Evolutionary conservation across 2,888 invertebrate species (phyloP).

Genomic region (Anthrax anthrax): DNA sequence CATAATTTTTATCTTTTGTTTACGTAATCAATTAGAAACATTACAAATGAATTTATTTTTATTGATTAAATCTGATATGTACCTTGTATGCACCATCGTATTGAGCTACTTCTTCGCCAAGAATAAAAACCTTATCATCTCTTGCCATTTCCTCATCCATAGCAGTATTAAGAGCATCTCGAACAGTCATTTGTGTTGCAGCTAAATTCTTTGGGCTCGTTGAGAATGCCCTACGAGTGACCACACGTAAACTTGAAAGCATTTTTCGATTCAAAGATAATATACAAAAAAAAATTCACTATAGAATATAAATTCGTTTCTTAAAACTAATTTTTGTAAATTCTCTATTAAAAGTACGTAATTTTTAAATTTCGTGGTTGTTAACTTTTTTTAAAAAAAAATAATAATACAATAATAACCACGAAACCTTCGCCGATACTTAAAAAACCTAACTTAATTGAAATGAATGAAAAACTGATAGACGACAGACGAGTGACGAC

Average conservation of each 20-base stretch:
- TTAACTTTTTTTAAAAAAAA: too few relatives aligned
- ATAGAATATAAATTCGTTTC: background rate
- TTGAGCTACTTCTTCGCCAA: conserved; percentile 98
- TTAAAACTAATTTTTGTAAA: background rate
- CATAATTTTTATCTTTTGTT: conserved; percentile 2
- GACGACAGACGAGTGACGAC: too few relatives aligned
- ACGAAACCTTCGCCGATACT: too few relatives aligned
- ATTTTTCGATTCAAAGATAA: conserved; percentile 11
- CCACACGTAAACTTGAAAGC: conserved; percentile 27
- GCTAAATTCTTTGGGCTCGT: conserved; percentile 34
- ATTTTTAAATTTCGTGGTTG: background rate
- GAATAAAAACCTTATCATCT: conserved; percentile 77
- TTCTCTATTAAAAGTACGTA: too few relatives aligned
- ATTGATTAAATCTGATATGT: background rate
- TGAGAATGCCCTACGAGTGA: conserved; percentile 38
- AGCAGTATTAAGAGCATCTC: conserved; percentile 93
- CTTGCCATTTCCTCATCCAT: conserved; percentile 93
- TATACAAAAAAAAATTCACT: background rate
- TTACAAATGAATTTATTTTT: background rate
- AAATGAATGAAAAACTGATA: too few relatives aligned
- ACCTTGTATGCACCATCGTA: conserved; percentile 98
- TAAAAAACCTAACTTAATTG: too few relatives aligned
- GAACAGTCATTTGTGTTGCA: conserved; percentile 67
- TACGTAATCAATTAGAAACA: conserved; percentile 8
- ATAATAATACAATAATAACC: too few relatives aligned